These are phyloP conservation scores for Taeniopygia guttata DNA, from an alignment of 2,797 vertebrate genomes.

Conservation along the genomic window DNA sequence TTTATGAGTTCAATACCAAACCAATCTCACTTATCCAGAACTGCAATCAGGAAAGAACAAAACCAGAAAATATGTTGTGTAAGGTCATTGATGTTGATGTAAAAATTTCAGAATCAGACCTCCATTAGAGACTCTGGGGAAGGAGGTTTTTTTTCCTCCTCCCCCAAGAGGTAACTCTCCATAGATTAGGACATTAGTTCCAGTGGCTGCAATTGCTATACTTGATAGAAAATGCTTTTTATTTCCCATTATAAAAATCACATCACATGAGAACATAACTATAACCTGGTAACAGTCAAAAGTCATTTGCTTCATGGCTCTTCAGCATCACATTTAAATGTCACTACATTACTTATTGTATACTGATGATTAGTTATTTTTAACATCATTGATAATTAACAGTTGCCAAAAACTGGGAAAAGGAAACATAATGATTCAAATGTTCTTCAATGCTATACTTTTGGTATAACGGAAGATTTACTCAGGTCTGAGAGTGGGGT, in stretches of 20 bases:
- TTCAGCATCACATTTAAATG: background rate
- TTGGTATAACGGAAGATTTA: background rate
- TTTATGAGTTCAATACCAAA: background rate
- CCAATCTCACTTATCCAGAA: background rate
- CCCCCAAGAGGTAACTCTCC: background rate
- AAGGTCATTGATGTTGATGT: background rate
- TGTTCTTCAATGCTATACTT: background rate
- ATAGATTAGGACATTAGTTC: background rate
- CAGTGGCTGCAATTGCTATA: background rate
- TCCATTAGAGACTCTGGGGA: background rate
- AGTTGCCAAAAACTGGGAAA: background rate
- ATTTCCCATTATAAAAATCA: background rate
- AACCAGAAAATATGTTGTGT: background rate
- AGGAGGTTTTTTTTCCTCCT: background rate
- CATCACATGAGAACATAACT: background rate
- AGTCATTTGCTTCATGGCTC: background rate
- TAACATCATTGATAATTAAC: background rate
- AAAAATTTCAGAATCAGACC: background rate
- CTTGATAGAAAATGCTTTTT: background rate
- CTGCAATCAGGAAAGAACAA: background rate
- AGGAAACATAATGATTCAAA: background rate
- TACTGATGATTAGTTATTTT: background rate
- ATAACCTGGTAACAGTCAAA: background rate
- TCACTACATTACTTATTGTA: background rate
- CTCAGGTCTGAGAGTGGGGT: background rate